A percentile compares a stretch with the other conserved stretches of the same genome.
Evolutionary conservation across 2,113 vertebrate genomes (phyloP).

Genomic region (Ahaetulla prasina): DNA sequence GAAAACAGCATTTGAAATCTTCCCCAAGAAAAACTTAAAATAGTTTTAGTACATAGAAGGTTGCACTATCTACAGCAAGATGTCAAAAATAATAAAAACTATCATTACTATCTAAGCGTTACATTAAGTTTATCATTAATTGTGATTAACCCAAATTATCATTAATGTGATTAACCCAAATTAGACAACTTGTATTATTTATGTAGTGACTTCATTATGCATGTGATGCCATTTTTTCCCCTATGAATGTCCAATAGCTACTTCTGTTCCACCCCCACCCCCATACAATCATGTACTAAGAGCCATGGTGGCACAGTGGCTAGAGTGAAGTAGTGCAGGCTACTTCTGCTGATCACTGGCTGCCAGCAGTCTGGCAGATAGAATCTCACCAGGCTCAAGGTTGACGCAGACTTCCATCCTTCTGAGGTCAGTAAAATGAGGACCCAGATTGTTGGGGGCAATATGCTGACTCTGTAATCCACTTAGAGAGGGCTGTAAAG

Average conservation of each 20-base stretch:
- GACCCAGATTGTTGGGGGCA: too few relatives aligned
- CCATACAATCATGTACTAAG: background rate
- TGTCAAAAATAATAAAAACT: background rate
- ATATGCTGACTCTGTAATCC: too few relatives aligned
- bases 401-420: too few relatives aligned
- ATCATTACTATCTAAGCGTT: background rate
- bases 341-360: too few relatives aligned
- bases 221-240: background rate
- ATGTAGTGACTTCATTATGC: background rate
- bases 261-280: background rate
- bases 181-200: background rate
- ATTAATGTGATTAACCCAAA: background rate
- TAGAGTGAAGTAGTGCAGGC: too few relatives aligned
- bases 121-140: background rate
- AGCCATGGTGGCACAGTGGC: too few relatives aligned
- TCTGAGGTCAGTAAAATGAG: too few relatives aligned
- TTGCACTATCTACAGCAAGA: background rate
- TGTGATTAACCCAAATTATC: background rate
- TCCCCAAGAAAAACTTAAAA: conserved; percentile 27
- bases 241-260: background rate
- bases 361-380: too few relatives aligned
- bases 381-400: too few relatives aligned
- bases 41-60: background rate
- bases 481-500: too few relatives aligned
- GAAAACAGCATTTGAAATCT: conserved; percentile 28